Percentiles rank a stretch among this genome's conserved stretches.
Evolutionary conservation across 2,113 vertebrate genomes (phyloP).

Genomic region (Coracopsis vasa): DNA sequence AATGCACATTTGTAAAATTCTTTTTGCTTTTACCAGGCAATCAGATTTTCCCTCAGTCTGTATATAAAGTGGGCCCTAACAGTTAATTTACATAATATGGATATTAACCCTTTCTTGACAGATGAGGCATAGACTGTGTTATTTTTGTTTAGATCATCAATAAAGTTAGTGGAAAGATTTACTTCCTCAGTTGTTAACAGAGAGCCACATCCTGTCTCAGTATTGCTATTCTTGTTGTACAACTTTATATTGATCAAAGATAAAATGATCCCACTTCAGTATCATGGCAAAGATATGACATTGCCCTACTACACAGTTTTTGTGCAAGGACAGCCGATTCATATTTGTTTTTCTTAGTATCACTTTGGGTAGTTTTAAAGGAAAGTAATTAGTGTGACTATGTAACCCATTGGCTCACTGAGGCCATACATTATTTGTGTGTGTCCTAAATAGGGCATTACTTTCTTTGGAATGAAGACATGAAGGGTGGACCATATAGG

Average conservation of each 20-base stretch:
- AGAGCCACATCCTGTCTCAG: conserved; percentile 36
- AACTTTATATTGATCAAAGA: not conserved
- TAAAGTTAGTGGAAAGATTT: not conserved
- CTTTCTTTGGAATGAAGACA: not conserved
- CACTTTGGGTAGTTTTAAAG: not conserved
- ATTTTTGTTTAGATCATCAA: not conserved
- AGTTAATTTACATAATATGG: not conserved
- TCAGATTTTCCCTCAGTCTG: not conserved
- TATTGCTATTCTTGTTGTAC: not conserved
- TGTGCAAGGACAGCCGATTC: not conserved
- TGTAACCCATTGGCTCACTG: not conserved
- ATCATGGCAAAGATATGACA: not conserved
- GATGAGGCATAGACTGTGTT: not conserved
- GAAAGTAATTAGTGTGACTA: not conserved
- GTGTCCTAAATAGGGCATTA: not conserved
- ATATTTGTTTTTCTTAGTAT: not conserved
- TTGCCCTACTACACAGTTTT: not conserved
- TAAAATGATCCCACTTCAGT: not conserved
- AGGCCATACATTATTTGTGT: not conserved
- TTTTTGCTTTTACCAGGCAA: not conserved
- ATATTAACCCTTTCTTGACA: not conserved
- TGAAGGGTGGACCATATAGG: accelerated
- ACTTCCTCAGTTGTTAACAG: not conserved
- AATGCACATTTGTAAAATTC: not conserved
- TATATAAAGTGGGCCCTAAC: not conserved